Base-by-base conservation (phyloP, 2,888 invertebrate species). In the Standfussiana lucernea region DNA sequence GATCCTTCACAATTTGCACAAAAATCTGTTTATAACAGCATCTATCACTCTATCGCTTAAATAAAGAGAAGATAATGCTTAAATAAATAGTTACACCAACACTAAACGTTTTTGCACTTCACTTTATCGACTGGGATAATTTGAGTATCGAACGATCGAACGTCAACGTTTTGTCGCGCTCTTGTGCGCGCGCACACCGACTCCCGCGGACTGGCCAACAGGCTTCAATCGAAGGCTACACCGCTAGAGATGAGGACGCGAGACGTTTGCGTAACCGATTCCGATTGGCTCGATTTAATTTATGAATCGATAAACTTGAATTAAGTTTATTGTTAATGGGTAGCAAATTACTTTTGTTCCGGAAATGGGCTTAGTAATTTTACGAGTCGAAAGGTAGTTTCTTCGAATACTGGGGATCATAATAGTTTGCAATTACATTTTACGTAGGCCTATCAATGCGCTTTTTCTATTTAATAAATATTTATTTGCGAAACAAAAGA, bases 61-160 rank as follows among this genome's bases (percentile, higher is more conserved):
- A 96, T 96, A 96, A 94, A 95, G 95, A 93, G 95, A 88, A 92
- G 96, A 96, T 94, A 72, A 76, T 45, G 64, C n/a, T 64, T 40
- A n/a, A 40, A 40, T 40, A 64, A n/a, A 64, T 61, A n/a, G 35
- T 21, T 79, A 83, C 91, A 91, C 84, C 82, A 85, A 84, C 91
- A 92, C 89, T 86, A 75, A 83, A 83, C 83, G 32, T 61, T 35
- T 15, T 88, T 91, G 88, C 93, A 93, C 93, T 90, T 87, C 93
- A 94, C 93, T 83, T 75, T 77, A 82, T 86, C 79, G 85, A 88
- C 76, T 47, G 42, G 66, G 66, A 69, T 75, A 83, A 79, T 84
- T 89, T 82, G 70, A 83, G 79, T 83, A 75, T 75, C 82, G 78
- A 83, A 81, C 79, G 73, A 70, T 59, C 77, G 68, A 81, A 79